Evolutionary conservation across 2,888 invertebrate genomes (phyloP), one percentile per base, ranked within the genome.

Genomic region (Melieria picta): DNA sequence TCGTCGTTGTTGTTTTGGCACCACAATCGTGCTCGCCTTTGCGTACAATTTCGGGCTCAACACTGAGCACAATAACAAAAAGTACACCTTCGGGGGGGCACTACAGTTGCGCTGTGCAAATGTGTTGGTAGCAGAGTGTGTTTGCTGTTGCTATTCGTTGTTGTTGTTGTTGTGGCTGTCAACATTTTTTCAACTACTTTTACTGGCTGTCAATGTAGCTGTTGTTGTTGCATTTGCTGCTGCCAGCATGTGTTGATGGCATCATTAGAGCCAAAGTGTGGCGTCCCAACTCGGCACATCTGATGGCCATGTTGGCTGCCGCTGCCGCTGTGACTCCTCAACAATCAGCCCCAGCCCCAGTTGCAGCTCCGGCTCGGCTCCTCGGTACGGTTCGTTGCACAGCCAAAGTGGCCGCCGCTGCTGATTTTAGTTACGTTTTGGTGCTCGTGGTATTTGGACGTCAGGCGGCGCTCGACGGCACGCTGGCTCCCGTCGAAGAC

Each of bases 401-500:
- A 71, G 70, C 63, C 72, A 45, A 30, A 9, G 11, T 30, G 11
- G 13, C 56, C 9, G 9, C 57, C 46, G 47, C 7, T 9, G 10
- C 10, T 13, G 16, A 48, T 65, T 74, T 60, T 74, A 85, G 84
- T 85, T 77, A 83, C 78, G 79, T 80, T 82, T 85, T 85, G 85
- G 85, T 85, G 85, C 82, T 82, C 82, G 80, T 80, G 81, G 80
- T 81, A 82, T 75, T 81, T 82, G 80, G 85, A 84, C 84, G 82
- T 82, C 72, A 72, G 71, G 73, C 61, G 46, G 30, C n/a, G 10
- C 61, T 43, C 43, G 45, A 45, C n/a, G 43, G 45, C 9, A 43
- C 52, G 9, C 10, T 50, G 50, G 50, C 50, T 50, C 11, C 11
- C 50, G 11, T 10, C 9, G 11, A 50, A 11, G 11, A 50, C 50